A percentile compares a stretch with the other conserved stretches of the same genome.
phyloP scores from a whole-genome alignment of 1,140 invertebrate species.

The Papilio polyxenes region DNA sequence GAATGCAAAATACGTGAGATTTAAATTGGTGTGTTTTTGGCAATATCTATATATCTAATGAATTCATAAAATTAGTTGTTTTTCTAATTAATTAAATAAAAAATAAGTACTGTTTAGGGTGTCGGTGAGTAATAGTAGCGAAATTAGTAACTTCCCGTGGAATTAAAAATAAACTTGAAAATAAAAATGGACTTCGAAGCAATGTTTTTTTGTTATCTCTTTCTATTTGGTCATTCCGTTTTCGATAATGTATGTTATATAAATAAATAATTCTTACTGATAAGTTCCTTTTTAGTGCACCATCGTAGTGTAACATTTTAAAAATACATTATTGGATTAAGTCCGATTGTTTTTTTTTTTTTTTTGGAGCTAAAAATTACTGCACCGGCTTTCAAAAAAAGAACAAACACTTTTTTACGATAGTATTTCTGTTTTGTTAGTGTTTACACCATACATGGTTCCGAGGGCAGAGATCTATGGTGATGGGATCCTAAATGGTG shows the following conservation, averaged over 20 bases:
- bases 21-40: neutral
- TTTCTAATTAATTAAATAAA: neutral
- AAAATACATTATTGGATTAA: too few relatives aligned
- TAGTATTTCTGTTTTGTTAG: too few relatives aligned
- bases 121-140: too few relatives aligned
- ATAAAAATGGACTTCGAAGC: neutral
- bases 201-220: slow-evolving; percentile 13
- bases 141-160: too few relatives aligned
- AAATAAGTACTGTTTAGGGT: neutral
- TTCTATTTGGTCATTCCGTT: neutral
- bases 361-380: too few relatives aligned
- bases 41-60: too few relatives aligned
- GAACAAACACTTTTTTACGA: too few relatives aligned
- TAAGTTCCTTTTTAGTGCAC: neutral
- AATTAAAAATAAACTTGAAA: neutral
- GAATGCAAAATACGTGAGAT: neutral
- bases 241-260: neutral
- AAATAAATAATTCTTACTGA: neutral
- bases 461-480: too few relatives aligned
- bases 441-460: too few relatives aligned
- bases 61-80: neutral
- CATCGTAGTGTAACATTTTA: neutral
- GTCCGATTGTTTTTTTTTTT: too few relatives aligned
- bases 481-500: too few relatives aligned
- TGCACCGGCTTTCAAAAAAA: too few relatives aligned